A percentile compares a stretch with the other conserved stretches of the same genome.
These are phyloP conservation scores for Cataglyphis livida DNA, from an alignment of 2,888 invertebrate species.

Conservation along the genomic window DNA sequence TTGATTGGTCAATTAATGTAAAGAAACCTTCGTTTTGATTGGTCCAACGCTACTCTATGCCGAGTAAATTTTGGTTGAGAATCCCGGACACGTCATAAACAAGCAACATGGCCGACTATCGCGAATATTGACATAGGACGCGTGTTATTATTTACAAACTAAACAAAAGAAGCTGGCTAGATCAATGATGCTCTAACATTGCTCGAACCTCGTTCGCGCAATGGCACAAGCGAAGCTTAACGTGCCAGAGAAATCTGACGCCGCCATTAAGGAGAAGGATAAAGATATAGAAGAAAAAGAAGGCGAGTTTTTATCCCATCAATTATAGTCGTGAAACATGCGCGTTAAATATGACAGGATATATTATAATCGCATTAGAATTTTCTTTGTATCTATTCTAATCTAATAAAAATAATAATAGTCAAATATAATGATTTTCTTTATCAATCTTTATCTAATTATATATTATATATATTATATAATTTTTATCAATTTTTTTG, in stretches of 20 bases:
- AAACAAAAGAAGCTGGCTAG: not conserved
- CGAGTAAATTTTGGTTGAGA: conserved; percentile 10
- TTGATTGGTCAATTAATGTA: not conserved
- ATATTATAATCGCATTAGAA: not conserved
- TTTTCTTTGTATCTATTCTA: not conserved
- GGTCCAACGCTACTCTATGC: not conserved
- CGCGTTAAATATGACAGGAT: not conserved
- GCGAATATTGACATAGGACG: conserved; percentile 49
- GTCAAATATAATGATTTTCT: not conserved
- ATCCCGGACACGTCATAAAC: conserved; percentile 50
- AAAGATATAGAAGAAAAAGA: conserved; percentile 78
- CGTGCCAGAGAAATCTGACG: conserved; percentile 66
- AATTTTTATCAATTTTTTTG: not conserved
- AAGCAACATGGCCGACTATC: conserved; percentile 62
- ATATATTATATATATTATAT: not conserved
- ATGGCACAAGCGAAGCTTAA: conserved; percentile 78
- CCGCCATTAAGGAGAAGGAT: conserved; percentile 71
- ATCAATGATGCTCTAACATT: conserved; percentile 33
- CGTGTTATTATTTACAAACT: conserved; percentile 53
- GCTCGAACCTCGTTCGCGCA: conserved; percentile 6
- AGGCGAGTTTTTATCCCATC: conserved; percentile 66
- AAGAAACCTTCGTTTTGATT: not conserved
- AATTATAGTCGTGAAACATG: not conserved
- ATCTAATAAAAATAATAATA: not conserved
- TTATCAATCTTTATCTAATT: not conserved